Evolutionary conservation across 2,888 invertebrate genomes (phyloP).

Genomic region (Odontocerum albicorne): DNA sequence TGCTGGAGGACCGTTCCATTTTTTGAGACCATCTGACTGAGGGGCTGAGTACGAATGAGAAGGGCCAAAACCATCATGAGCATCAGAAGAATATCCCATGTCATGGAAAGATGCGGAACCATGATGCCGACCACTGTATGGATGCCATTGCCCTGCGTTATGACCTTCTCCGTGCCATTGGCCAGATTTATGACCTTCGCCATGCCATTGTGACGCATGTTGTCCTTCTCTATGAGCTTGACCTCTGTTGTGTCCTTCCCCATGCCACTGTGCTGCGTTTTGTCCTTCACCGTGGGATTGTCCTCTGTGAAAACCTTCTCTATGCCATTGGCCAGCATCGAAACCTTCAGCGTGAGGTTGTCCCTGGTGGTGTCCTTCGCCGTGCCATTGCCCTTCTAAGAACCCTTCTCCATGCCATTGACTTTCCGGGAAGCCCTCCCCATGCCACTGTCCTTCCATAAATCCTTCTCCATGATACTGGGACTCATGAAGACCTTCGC

Average conservation of each 20-base stretch:
- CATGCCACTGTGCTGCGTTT: neutral
- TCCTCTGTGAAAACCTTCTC: neutral
- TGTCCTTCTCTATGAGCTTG: conserved; percentile 13
- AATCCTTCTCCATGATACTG: conserved; percentile 19
- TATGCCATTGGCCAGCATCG: neutral
- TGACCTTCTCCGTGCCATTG: neutral
- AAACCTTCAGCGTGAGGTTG: neutral
- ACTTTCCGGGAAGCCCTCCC: conserved; percentile 9
- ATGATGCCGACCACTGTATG: neutral
- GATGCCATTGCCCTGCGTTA: neutral
- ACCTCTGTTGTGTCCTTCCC: neutral
- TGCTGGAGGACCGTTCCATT: conserved; percentile 52
- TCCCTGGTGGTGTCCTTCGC: conserved; percentile 58
- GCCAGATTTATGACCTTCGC: neutral
- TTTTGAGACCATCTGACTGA: no score
- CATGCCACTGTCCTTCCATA: conserved; percentile 10
- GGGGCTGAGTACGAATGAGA: no score
- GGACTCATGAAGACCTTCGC: conserved; percentile 21
- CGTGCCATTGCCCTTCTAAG: conserved; percentile 5
- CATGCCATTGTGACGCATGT: no score
- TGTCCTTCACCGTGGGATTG: neutral
- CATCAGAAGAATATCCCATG: no score
- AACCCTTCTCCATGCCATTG: conserved; percentile 19
- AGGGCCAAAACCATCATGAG: no score
- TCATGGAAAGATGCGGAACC: no score